A percentile compares a stretch with the other conserved stretches of the same genome.
These are phyloP conservation scores for Melanotus villosus DNA, from an alignment of 2,888 invertebrate genomes.

Conservation along the genomic window DNA sequence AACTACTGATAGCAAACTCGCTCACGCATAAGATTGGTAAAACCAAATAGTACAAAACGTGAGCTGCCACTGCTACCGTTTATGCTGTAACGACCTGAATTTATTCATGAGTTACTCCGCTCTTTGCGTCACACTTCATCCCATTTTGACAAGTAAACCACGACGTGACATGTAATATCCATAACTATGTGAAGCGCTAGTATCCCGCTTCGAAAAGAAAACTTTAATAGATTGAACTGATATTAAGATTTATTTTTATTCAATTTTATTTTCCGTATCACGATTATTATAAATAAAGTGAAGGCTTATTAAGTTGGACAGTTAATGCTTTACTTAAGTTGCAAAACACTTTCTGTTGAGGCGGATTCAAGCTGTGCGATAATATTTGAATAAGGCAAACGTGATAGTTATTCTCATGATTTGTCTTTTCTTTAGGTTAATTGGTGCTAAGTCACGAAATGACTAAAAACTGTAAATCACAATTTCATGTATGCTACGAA, in stretches of 20 bases:
- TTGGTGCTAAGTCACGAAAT: too few relatives aligned
- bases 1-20: constrained; percentile 52
- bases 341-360: too few relatives aligned
- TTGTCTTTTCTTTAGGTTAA: too few relatives aligned
- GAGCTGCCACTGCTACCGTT: constrained; percentile 52
- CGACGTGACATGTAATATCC: constrained; percentile 44
- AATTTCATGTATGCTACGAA: too few relatives aligned
- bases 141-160: constrained; percentile 46
- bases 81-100: constrained; percentile 47
- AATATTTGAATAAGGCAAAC: too few relatives aligned
- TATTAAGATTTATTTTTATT: constrained; percentile 2
- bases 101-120: constrained; percentile 49
- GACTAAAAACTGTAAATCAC: too few relatives aligned
- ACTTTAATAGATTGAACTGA: constrained; percentile 5
- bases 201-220: constrained; percentile 5
- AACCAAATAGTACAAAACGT: constrained; percentile 53
- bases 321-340: too few relatives aligned
- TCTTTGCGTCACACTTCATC: constrained; percentile 48
- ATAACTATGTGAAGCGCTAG: constrained; percentile 30
- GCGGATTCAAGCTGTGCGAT: too few relatives aligned
- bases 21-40: constrained; percentile 53
- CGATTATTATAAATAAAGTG: background rate
- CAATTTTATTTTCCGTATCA: background rate
- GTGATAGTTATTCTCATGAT: too few relatives aligned
- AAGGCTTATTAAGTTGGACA: background rate